Percentiles rank a stretch among this genome's conserved stretches.
These are phyloP conservation scores for Ceuthmochares aereus DNA, from an alignment of 2,113 vertebrate genomes.

Conservation along the genomic window DNA sequence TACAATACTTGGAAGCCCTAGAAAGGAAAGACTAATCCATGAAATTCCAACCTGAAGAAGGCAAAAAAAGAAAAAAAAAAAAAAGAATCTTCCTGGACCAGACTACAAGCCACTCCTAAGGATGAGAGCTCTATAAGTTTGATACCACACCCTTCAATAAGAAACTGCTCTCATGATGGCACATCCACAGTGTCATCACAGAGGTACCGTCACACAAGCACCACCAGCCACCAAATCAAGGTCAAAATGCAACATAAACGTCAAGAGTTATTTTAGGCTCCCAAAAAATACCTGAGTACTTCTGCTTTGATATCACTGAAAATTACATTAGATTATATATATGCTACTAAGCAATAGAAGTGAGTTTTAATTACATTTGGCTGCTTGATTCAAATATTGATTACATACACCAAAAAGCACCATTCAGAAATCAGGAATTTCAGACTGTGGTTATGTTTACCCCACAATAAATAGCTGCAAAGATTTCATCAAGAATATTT, in stretches of 20 bases:
- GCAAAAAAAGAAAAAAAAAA: no score
- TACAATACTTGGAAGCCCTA: neutral
- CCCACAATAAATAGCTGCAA: neutral
- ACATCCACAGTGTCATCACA: neutral
- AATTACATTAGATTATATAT: neutral
- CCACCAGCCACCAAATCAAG: neutral
- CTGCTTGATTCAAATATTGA: neutral
- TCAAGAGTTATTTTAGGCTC: neutral
- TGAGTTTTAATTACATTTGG: neutral
- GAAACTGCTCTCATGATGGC: neutral
- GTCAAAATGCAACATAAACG: neutral
- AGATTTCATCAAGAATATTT: neutral
- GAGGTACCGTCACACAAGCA: neutral
- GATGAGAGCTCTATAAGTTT: neutral
- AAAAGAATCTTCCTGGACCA: neutral
- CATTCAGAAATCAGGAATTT: neutral
- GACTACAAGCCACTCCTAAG: neutral
- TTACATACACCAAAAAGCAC: neutral
- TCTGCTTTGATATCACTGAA: neutral
- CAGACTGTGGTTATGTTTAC: neutral
- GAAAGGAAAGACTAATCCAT: neutral
- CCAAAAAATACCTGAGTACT: fast-evolving
- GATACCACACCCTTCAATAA: neutral
- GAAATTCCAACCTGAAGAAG: neutral
- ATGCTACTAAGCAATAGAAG: neutral